phyloP scores from a whole-genome alignment of 2,113 vertebrate species.

The Caracal caracal region DNA sequence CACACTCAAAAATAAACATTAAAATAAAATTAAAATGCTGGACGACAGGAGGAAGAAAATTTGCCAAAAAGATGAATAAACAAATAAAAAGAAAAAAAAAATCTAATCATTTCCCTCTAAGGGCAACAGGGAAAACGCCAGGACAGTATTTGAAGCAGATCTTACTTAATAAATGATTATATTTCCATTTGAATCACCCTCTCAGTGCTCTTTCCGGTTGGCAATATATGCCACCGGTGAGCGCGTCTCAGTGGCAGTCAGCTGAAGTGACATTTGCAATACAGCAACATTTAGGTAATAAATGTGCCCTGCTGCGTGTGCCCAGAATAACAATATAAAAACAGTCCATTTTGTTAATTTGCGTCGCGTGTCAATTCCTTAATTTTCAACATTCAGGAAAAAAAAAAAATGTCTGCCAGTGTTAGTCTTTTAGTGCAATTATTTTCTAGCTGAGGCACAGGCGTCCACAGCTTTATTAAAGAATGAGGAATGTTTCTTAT shows the following conservation, averaged over 20 bases:
- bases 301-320: neutral
- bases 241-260: neutral
- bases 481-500: neutral
- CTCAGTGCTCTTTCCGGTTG: neutral
- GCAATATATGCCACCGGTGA: neutral
- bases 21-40: neutral
- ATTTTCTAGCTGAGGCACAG: constrained; percentile 7
- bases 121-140: neutral
- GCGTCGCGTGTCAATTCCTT: neutral
- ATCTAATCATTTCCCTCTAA: neutral
- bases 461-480: neutral
- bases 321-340: neutral
- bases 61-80: neutral
- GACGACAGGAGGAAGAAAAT: neutral
- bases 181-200: neutral
- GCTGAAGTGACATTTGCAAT: neutral
- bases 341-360: neutral
- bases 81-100: neutral
- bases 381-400: neutral
- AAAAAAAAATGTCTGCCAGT: neutral
- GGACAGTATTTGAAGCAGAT: neutral
- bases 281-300: neutral
- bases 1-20: no score
- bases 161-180: neutral
- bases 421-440: neutral